Conservation (phyloP, 2,888 invertebrate genomes). For the Seladonia tumulorum region DNA sequence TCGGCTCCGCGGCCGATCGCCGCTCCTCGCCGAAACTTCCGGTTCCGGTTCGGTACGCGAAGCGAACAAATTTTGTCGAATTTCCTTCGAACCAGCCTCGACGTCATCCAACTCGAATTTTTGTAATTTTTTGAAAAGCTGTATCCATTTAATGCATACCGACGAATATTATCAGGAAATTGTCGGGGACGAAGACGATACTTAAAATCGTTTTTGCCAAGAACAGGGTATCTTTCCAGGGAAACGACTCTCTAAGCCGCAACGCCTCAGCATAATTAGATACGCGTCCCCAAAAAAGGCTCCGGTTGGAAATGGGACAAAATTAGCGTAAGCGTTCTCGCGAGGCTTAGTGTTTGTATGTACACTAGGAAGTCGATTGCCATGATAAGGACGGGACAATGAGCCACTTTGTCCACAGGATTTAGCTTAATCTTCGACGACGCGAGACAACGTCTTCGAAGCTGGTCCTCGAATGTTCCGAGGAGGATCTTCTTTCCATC, state of each 20-base stretch:
- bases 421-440: conserved; percentile 76
- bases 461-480: conserved; percentile 30
- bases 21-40: not conserved
- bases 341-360: conserved; percentile 31
- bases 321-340: conserved; percentile 50
- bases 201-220: not conserved
- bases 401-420: conserved; percentile 78
- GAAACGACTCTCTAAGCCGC: conserved; percentile 1
- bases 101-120: not conserved
- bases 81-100: not conserved
- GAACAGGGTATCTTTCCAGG: not conserved
- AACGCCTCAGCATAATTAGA: conserved; percentile 24
- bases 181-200: not conserved
- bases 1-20: not conserved
- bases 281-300: not conserved
- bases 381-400: conserved; percentile 77
- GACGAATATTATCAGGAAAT: not conserved
- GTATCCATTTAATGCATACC: too few relatives aligned
- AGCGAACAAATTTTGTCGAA: not conserved
- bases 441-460: conserved; percentile 74
- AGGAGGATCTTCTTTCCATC: conserved; percentile 29
- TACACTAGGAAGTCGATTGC: conserved; percentile 73
- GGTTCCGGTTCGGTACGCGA: not conserved
- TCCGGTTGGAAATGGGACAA: conserved; percentile 13
- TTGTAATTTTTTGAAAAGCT: too few relatives aligned